Conservation (phyloP, 2,113 vertebrate species). For the Strigops habroptila region DNA sequence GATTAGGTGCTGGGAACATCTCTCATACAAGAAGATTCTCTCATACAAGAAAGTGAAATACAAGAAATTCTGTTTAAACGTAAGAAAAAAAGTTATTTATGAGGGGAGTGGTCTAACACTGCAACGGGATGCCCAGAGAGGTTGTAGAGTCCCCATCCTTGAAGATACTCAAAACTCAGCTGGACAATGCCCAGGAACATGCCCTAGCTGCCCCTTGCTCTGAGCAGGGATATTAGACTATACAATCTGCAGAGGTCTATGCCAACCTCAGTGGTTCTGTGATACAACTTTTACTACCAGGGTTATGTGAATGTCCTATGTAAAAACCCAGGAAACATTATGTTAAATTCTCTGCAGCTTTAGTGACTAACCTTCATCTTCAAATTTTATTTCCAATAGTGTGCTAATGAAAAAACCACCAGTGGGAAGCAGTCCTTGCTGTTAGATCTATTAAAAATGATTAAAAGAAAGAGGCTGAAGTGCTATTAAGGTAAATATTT, state of each 20-base stretch:
- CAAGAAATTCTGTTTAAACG: background rate
- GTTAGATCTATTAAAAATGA: slow-evolving; percentile 24
- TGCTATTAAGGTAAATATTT: slow-evolving; percentile 57
- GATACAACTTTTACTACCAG: background rate
- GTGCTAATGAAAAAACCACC: slow-evolving; percentile 20
- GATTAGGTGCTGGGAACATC: background rate
- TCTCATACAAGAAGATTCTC: background rate
- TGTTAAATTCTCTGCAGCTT: background rate
- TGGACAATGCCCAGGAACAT: background rate
- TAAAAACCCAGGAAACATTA: background rate
- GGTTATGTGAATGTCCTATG: background rate
- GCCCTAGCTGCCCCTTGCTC: background rate
- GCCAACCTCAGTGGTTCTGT: background rate
- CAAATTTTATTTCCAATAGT: background rate
- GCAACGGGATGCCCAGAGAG: background rate
- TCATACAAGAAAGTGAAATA: background rate
- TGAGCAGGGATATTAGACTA: background rate
- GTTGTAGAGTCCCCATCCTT: rapidly evolving
- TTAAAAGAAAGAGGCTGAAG: slow-evolving; percentile 36
- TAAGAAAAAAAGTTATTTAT: background rate
- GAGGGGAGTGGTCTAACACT: background rate
- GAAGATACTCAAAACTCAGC: background rate
- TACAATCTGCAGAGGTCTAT: background rate
- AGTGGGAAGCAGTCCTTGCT: slow-evolving; percentile 17
- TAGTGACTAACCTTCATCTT: background rate